Base-by-base conservation (phyloP, 2,113 vertebrate species). In the Patagioenas fasciata region DNA sequence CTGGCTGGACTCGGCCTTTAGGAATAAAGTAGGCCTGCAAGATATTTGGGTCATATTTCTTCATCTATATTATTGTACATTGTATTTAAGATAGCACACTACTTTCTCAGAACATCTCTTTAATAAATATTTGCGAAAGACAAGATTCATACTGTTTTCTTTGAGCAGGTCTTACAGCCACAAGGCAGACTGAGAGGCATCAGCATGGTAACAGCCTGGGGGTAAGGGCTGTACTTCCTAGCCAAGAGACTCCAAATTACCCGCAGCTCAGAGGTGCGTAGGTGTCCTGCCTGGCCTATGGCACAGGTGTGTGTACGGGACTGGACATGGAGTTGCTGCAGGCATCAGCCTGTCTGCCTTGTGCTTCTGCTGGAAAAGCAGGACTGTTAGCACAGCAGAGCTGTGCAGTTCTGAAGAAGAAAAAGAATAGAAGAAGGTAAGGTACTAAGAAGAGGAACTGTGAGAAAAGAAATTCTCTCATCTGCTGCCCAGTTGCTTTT, bases 171-270 rank as follows among this genome's bases (percentile, higher is more conserved):
- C 38, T 91, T 71, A 53, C n/a, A 84, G 77, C 6, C 25, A 74
- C 72, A 62, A 14, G 5, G 29, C 42, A 79, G 29, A 62, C 25
- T 26, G 15, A n/a, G 32, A 80, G n/a, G 34, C 8, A 25, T 60
- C 26, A 80, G 60, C 44, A 24, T 9, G 19, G 40, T 47, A 36
- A 14, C 6, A 23, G 34, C 15, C 42, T 64, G 48, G 38, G 20
- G 29, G 4, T 73, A n/a, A 62, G 26, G 54, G 26, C 25, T 31
- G 24, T n/a, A 32, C 56, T 16, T 91, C 26, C 47, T 42, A 25
- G 12, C 31, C 0, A 0, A 61, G 9, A 77, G 28, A 40, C 24
- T 61, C 54, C 40, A 34, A n/a, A 47, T 77, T 38, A 25, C 13
- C 72, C 12, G 3, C 0, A 1, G 54, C 67, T 71, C 34, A 56